Evolutionary conservation across 2,113 vertebrate genomes (phyloP), one percentile per base, ranked within the genome.

Genomic region (Butorides virescens): DNA sequence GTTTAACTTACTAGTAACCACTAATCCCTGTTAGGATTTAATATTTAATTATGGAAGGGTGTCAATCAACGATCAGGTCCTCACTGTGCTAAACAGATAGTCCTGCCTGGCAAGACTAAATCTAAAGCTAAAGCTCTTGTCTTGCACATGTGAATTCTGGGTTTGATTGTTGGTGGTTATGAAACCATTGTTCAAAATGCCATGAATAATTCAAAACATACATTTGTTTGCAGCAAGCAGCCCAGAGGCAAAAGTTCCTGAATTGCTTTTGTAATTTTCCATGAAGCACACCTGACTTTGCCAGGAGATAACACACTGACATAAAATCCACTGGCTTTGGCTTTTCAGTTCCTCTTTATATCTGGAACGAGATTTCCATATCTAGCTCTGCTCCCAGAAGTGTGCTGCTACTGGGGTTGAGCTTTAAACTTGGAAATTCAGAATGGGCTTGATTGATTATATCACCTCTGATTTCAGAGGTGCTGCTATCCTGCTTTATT

Each of bases 141-240:
- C 32, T 92, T 88, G 59, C 50, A 87, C 36, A 36, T 30, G 79
- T 92, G 92, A 83, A 74, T 75, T 86, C 85, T 91, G 37, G 23
- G 20, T 89, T 94, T 96, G 63, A 91, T 90, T 46, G 55, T 14
- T 75, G 83, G 71, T 37, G 25, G 42, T 93, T 97, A 66, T 37
- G 47, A 95, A 96, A 95, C 16, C 36, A 44, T 75, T 91, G 52
- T 47, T 93, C 70, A 89, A 63, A 88, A 81, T 82, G 2, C 58
- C 21, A 91, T 94, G 68, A 93, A 95, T 97, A 94, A 97, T 95
- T 86, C 81, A 93, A 93, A 87, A 15, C 9, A 39, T 44, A 14
- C 61, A 66, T 95, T 76, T 97, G 20, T 82, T 94, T 94, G 53
- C 61, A 87, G 72, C 47, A 88, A 80, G 81, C 19, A 92, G 25